Evolutionary conservation across 2,797 vertebrate species (phyloP).

Genomic region (Enteromius fasciolatus): DNA sequence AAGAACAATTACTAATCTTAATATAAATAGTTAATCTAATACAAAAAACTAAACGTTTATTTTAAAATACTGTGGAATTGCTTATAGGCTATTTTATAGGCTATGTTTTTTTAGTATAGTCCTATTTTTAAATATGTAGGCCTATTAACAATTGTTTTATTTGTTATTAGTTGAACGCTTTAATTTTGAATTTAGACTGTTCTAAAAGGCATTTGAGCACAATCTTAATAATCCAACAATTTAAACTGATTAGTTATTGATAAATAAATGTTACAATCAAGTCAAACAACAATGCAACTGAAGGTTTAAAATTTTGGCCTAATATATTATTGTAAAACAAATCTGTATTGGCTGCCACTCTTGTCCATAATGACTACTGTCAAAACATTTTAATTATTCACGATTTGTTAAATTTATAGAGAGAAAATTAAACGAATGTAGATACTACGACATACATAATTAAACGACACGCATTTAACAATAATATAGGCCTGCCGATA

Average conservation of each 20-base stretch:
- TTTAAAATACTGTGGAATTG: background rate
- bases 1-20: background rate
- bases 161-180: background rate
- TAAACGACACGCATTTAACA: background rate
- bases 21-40: background rate
- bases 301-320: background rate
- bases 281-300: background rate
- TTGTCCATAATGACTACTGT: background rate
- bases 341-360: background rate
- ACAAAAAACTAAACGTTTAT: background rate
- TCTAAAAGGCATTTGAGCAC: background rate
- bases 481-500: background rate
- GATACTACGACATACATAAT: background rate
- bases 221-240: background rate
- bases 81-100: background rate
- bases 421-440: slow-evolving; percentile 14
- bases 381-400: background rate
- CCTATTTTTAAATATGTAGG: background rate
- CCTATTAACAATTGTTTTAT: background rate
- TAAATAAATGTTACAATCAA: background rate
- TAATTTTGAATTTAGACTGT: background rate
- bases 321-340: background rate
- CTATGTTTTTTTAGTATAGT: background rate
- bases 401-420: slow-evolving; percentile 4
- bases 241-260: background rate